A percentile compares a stretch with the other conserved stretches of the same genome.
phyloP scores from a whole-genome alignment of 2,797 vertebrate genomes.

The Poeciliopsis presidionis region DNA sequence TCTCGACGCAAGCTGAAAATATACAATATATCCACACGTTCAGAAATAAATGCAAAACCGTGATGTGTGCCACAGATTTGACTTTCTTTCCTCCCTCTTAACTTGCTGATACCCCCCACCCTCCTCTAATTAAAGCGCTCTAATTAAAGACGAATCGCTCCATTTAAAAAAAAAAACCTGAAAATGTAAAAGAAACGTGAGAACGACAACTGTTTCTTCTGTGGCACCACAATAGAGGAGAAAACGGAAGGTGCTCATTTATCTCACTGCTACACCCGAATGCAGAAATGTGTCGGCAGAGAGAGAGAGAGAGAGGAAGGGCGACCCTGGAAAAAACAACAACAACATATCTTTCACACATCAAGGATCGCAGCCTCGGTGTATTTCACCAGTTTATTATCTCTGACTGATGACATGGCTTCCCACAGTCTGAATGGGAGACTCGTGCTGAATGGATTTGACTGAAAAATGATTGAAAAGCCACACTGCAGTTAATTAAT shows the following conservation, averaged over 20 bases:
- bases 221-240: conserved; percentile 1
- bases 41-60: background rate
- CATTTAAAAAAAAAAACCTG: background rate
- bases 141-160: conserved; percentile 36
- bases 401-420: conserved; percentile 34
- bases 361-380: conserved; percentile 27
- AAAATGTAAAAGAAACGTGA: background rate
- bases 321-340: conserved; percentile 27
- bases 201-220: conserved; percentile 31
- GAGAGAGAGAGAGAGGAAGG: conserved; percentile 5
- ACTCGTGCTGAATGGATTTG: conserved; percentile 59
- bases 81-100: conserved; percentile 13
- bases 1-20: background rate
- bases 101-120: conserved; percentile 5
- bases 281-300: conserved; percentile 19
- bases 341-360: conserved; percentile 18
- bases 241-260: conserved; percentile 25
- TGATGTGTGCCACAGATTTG: conserved; percentile 5
- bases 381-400: background rate
- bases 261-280: conserved; percentile 31
- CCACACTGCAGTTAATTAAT: conserved; percentile 56
- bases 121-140: background rate
- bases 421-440: conserved; percentile 25
- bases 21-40: too few relatives aligned
- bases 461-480: conserved; percentile 53